Evolutionary conservation across 1,140 invertebrate species (phyloP).

Genomic region (Aricia agestis): DNA sequence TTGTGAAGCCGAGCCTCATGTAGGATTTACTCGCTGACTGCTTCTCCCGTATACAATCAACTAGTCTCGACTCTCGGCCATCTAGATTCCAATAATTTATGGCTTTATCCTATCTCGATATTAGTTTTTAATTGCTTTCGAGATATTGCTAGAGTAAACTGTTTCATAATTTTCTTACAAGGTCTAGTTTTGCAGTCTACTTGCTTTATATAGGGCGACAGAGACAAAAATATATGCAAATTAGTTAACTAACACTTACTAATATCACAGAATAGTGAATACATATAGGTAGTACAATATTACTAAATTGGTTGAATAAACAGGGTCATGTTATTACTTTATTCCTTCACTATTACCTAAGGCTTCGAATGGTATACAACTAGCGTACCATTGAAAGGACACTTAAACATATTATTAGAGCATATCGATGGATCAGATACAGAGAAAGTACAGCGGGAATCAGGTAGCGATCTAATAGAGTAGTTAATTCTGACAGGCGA

Average conservation of each 20-base stretch:
- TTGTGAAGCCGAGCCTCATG: conserved; percentile 13
- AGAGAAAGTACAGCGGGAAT: neutral
- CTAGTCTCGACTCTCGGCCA: neutral
- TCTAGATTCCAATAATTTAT: conserved; percentile 8
- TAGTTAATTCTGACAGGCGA: neutral
- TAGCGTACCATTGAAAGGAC: neutral
- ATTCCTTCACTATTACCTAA: too few species aligned
- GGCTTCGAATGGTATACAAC: too few species aligned
- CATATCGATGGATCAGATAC: neutral
- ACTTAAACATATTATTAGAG: neutral
- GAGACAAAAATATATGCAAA: too few species aligned
- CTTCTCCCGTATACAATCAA: neutral
- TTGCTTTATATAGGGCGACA: too few species aligned
- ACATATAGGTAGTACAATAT: too few species aligned
- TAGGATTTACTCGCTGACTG: conserved; percentile 7
- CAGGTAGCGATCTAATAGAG: conserved; percentile 2
- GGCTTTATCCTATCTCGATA: neutral
- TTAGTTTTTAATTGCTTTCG: neutral
- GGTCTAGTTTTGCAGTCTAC: too few species aligned
- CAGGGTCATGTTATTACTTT: too few species aligned
- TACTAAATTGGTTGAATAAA: too few species aligned
- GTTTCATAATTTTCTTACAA: too few species aligned
- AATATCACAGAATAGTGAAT: too few species aligned
- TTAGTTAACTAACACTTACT: too few species aligned
- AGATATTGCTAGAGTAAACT: too few species aligned